These are phyloP conservation scores for Callocephalon fimbriatum DNA, from an alignment of 2,113 vertebrate genomes.

Conservation along the genomic window DNA sequence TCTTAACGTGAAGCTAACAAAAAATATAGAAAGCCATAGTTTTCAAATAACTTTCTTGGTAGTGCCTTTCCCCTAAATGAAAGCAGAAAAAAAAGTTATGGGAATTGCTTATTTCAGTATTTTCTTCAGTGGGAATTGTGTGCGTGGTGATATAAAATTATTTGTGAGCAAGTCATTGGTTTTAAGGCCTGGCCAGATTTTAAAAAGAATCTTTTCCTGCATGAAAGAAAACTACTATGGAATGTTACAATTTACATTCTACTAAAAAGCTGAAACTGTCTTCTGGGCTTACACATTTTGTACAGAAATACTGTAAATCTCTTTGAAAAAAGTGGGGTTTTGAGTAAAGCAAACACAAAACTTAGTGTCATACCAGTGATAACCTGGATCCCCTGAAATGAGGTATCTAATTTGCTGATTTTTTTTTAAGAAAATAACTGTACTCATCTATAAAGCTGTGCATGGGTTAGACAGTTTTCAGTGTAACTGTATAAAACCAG, in stretches of 20 bases:
- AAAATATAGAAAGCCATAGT: not conserved
- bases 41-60: not conserved
- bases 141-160: not conserved
- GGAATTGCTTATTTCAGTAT: not conserved
- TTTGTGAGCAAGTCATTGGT: not conserved
- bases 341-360: not conserved
- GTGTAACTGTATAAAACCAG: not conserved
- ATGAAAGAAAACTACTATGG: not conserved
- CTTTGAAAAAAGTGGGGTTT: fast-evolving
- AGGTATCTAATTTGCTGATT: not conserved
- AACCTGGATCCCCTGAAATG: not conserved
- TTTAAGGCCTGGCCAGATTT: not conserved
- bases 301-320: not conserved
- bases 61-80: not conserved
- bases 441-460: not conserved
- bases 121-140: not conserved
- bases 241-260: not conserved
- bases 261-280: not conserved
- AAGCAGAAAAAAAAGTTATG: not conserved
- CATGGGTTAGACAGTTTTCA: not conserved
- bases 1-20: not conserved
- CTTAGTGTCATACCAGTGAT: not conserved
- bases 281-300: not conserved
- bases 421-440: not conserved
- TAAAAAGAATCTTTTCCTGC: not conserved